Evolutionary conservation across 2,113 vertebrate species (phyloP).

Genomic region (Meles meles): DNA sequence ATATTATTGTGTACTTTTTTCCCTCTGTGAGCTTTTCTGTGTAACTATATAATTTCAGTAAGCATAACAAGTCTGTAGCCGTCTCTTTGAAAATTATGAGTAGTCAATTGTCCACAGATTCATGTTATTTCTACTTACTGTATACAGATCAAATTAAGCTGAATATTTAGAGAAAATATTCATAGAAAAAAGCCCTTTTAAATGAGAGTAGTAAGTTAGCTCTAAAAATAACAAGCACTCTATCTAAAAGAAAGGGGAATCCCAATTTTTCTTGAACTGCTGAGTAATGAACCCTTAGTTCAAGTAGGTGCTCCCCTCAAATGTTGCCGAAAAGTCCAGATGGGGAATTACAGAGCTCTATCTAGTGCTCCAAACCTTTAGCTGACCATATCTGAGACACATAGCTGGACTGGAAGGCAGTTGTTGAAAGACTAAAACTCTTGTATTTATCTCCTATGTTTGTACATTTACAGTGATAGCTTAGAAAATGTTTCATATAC

Average conservation of each 20-base stretch:
- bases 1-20: background rate
- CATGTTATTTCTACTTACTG: background rate
- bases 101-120: background rate
- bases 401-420: background rate
- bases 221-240: background rate
- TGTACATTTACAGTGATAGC: background rate
- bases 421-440: background rate
- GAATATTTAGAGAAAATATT: background rate
- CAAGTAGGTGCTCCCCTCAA: background rate
- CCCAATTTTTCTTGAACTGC: background rate
- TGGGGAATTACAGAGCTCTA: rapidly evolving
- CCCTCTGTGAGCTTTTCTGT: background rate
- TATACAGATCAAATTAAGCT: background rate
- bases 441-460: background rate
- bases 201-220: background rate
- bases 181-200: background rate
- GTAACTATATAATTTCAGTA: background rate
- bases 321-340: rapidly evolving
- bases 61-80: background rate
- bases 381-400: background rate
- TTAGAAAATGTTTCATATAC: background rate
- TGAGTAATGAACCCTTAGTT: background rate
- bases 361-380: background rate
- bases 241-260: background rate
- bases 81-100: background rate